Conservation (phyloP, 1,140 invertebrate genomes). For the Hestina assimilis region DNA sequence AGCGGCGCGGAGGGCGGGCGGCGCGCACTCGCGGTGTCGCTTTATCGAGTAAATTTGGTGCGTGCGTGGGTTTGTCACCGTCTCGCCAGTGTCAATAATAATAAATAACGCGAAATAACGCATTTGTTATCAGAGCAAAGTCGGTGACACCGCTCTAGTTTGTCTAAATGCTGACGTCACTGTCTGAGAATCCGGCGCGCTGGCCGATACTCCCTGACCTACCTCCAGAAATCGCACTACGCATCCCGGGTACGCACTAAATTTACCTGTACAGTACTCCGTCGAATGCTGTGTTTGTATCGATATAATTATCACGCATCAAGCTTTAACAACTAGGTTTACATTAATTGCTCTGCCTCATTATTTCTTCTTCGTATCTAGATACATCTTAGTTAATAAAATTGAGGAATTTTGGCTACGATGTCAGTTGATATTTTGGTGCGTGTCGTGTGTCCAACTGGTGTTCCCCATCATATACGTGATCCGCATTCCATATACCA, state of each 20-base stretch:
- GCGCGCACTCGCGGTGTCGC: slow-evolving; percentile 33
- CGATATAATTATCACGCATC: neutral
- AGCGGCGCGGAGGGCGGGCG: slow-evolving; percentile 36
- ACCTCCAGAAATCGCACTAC: slow-evolving; percentile 57
- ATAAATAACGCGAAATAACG: slow-evolving; percentile 73
- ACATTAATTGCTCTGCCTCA: no score
- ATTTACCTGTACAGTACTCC: neutral
- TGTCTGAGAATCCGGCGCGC: slow-evolving; percentile 71
- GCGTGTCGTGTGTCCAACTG: slow-evolving; percentile 39
- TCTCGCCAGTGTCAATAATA: slow-evolving; percentile 70
- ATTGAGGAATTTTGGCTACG: slow-evolving; percentile 31
- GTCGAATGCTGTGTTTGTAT: neutral
- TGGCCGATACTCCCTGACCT: slow-evolving; percentile 66
- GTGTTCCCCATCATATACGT: slow-evolving; percentile 51
- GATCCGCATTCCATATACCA: slow-evolving; percentile 35
- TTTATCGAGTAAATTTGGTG: slow-evolving; percentile 50
- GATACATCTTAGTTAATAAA: neutral
- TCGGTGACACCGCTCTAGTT: slow-evolving; percentile 69
- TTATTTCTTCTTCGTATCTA: neutral
- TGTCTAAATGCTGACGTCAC: slow-evolving; percentile 72
- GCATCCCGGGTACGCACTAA: slow-evolving; percentile 26
- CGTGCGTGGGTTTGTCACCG: slow-evolving; percentile 69
- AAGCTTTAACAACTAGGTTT: neutral
- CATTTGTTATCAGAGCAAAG: slow-evolving; percentile 63
- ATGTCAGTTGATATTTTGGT: slow-evolving; percentile 51